A percentile compares a stretch with the other conserved stretches of the same genome.
These are phyloP conservation scores for Dallia pectoralis DNA, from an alignment of 2,797 vertebrate genomes.

Conservation along the genomic window DNA sequence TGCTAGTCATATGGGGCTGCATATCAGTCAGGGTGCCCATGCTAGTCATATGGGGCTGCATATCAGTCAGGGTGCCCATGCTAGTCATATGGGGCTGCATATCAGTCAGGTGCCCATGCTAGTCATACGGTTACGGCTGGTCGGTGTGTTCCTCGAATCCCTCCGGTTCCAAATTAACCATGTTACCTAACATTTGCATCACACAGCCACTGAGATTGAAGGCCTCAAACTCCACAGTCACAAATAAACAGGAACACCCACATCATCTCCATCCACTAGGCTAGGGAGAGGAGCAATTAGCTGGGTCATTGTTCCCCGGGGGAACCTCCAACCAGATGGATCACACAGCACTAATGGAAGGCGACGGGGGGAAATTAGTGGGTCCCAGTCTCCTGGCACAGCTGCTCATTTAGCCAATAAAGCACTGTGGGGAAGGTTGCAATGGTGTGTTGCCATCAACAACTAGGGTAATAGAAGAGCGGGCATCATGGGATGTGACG, in stretches of 20 bases:
- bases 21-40: no score
- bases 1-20: no score
- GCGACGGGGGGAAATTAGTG: conserved; percentile 59
- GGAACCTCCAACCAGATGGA: conserved; percentile 67
- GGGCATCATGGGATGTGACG: conserved; percentile 20
- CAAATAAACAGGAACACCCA: conserved; percentile 13
- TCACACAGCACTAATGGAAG: conserved; percentile 66
- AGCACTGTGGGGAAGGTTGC: conserved; percentile 24
- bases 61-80: no score
- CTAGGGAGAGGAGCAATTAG: conserved; percentile 52
- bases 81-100: no score
- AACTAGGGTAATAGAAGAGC: conserved; percentile 34
- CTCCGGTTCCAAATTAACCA: background rate
- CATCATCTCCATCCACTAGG: conserved; percentile 35
- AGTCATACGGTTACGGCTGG: no score
- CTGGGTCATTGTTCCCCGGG: conserved; percentile 61
- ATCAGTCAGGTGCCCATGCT: no score
- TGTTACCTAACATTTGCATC: background rate
- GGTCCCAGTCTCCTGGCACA: conserved; percentile 63
- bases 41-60: no score
- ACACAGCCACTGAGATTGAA: background rate
- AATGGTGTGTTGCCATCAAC: conserved; percentile 29
- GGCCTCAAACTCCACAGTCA: background rate
- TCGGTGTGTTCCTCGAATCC: background rate
- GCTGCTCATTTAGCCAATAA: conserved; percentile 67